These are phyloP conservation scores for Bradysia coprophila DNA, from an alignment of 1,140 invertebrate genomes.

Conservation along the genomic window DNA sequence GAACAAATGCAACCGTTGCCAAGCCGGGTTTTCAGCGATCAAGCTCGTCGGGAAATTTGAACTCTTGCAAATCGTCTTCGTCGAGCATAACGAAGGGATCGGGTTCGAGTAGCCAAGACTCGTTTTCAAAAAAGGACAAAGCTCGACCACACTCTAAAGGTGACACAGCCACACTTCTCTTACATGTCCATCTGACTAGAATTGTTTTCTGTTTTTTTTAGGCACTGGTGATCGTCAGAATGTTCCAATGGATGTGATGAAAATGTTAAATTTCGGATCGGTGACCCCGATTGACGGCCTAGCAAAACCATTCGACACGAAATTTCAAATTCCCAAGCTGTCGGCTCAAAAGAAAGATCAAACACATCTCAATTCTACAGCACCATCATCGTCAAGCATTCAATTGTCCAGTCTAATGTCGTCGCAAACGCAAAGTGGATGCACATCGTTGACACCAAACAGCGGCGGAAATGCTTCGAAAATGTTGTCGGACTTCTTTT, in stretches of 20 bases:
- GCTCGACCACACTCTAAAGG: background rate
- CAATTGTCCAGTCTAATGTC: background rate
- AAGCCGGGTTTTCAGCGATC: constrained; percentile 19
- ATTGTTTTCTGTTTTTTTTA: constrained; percentile 7
- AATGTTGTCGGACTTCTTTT: background rate
- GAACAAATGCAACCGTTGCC: constrained; percentile 9
- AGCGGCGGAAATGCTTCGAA: background rate
- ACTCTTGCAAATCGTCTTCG: constrained; percentile 2
- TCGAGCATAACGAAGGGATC: background rate
- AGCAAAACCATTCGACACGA: constrained; percentile 60
- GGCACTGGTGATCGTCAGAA: no score
- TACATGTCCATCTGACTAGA: no score
- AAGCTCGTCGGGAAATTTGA: constrained; percentile 18
- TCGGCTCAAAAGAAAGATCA: constrained; percentile 27
- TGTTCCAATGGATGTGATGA: constrained; percentile 20
- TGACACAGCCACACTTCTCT: constrained; percentile 11
- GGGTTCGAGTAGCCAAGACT: background rate
- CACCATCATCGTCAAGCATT: background rate
- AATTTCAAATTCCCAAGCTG: constrained; percentile 72
- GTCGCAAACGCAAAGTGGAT: background rate
- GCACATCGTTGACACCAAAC: background rate
- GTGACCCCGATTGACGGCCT: constrained; percentile 39
- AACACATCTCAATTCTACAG: background rate
- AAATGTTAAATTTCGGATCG: constrained; percentile 19
- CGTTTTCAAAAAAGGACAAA: background rate